These are phyloP conservation scores for Allophyes oxyacanthae DNA, from an alignment of 2,888 invertebrate species.

Conservation along the genomic window DNA sequence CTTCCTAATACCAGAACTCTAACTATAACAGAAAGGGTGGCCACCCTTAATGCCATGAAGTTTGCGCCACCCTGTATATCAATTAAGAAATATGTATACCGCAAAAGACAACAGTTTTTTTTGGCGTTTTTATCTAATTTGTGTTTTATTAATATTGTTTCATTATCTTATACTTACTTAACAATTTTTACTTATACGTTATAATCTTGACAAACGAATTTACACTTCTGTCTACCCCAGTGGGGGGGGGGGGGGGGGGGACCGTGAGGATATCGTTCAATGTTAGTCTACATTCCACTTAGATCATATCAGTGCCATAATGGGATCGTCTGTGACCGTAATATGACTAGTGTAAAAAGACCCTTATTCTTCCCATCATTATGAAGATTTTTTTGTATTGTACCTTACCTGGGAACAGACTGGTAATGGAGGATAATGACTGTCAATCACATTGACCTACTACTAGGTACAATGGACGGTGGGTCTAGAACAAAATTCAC, in stretches of 20 bases:
- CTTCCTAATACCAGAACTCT: no score
- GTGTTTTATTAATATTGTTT: conserved; percentile 28
- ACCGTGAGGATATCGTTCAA: conserved; percentile 19
- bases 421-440: no score
- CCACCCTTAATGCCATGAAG: no score
- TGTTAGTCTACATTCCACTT: conserved; percentile 54
- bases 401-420: no score
- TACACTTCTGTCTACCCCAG: conserved; percentile 18
- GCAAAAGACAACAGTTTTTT: conserved; percentile 11
- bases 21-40: no score
- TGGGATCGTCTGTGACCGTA: conserved; percentile 25
- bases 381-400: no score
- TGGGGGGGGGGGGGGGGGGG: neutral
- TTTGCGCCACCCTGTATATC: no score
- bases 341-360: no score
- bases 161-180: conserved; percentile 21
- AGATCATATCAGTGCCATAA: conserved; percentile 51
- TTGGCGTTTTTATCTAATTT: conserved; percentile 28
- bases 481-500: no score
- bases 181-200: conserved; percentile 25
- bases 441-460: no score
- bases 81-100: conserved; percentile 13
- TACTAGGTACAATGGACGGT: no score
- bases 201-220: conserved; percentile 11
- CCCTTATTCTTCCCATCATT: no score